These are phyloP conservation scores for Gobionotothen gibberifrons DNA, from an alignment of 2,797 vertebrate genomes.

Conservation along the genomic window DNA sequence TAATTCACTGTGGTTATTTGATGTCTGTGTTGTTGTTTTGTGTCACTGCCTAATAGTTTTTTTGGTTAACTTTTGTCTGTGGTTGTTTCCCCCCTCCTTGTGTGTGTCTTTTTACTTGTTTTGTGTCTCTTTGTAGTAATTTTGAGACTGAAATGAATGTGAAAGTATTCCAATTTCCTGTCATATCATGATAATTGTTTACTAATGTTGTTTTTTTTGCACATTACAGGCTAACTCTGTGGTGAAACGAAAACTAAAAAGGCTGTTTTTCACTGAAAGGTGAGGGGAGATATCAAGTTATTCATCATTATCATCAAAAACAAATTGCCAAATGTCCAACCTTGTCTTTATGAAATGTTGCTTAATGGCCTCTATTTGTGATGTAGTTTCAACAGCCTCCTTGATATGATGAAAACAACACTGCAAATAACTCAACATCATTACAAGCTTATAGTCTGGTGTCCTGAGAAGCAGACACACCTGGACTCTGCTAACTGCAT, in stretches of 20 bases:
- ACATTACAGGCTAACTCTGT: conserved; percentile 3
- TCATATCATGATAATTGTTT: not conserved
- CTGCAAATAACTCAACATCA: not conserved
- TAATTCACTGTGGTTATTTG: too few relatives aligned
- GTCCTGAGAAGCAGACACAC: conserved; percentile 2
- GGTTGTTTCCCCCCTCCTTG: too few relatives aligned
- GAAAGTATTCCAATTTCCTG: not conserved
- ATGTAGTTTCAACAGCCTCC: conserved; percentile 42
- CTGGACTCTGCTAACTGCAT: conserved; percentile 2
- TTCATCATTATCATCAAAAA: not conserved
- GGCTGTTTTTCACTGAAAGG: conserved; percentile 53
- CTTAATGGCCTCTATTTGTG: not conserved
- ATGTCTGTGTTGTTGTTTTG: too few relatives aligned
- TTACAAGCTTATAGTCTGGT: not conserved
- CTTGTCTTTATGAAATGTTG: not conserved
- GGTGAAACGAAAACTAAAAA: conserved; percentile 29
- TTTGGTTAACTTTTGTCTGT: too few relatives aligned
- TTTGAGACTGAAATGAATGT: not conserved
- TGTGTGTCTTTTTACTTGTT: too few relatives aligned
- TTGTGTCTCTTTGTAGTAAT: too few relatives aligned
- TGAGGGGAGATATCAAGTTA: not conserved
- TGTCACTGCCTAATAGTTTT: too few relatives aligned
- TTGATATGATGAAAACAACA: not conserved
- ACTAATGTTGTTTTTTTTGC: not conserved
- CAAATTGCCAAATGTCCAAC: not conserved